phyloP scores from a whole-genome alignment of 2,888 invertebrate genomes.

The Eucera pruinosa region DNA sequence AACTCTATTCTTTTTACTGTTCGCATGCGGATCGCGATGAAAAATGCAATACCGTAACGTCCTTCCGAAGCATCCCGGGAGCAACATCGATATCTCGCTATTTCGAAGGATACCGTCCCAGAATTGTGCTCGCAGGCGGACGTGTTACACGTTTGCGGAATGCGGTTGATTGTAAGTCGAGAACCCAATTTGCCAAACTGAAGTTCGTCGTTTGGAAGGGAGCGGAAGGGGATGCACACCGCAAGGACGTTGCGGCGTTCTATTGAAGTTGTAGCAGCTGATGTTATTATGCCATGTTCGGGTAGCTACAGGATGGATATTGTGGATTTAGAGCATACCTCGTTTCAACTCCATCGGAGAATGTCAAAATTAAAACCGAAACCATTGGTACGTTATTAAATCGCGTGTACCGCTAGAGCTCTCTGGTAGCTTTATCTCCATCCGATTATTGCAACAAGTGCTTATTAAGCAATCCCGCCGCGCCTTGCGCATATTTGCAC shows the following conservation, averaged over 20 bases:
- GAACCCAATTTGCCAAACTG: conserved; percentile 74
- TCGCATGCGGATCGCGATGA: no score
- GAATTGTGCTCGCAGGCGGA: conserved; percentile 59
- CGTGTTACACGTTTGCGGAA: conserved; percentile 70
- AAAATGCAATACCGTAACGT: no score
- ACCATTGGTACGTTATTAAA: conserved; percentile 56
- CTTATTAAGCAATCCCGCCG: conserved; percentile 28
- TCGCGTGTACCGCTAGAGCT: neutral
- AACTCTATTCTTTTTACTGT: no score
- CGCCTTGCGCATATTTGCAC: neutral
- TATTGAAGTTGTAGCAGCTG: conserved; percentile 68
- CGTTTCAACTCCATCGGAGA: conserved; percentile 47
- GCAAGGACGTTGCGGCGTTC: conserved; percentile 68
- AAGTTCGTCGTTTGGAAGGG: conserved; percentile 61
- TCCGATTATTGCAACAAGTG: conserved; percentile 43
- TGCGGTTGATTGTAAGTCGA: conserved; percentile 72
- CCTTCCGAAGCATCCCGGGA: no score
- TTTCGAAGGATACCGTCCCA: conserved; percentile 27
- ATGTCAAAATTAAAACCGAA: conserved; percentile 57
- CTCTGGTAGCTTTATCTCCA: conserved; percentile 34
- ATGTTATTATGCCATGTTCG: conserved; percentile 65
- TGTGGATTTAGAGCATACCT: conserved; percentile 57
- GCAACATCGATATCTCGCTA: conserved; percentile 52
- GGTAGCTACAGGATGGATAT: conserved; percentile 47
- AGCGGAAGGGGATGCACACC: conserved; percentile 33